A percentile compares a stretch with the other conserved stretches of the same genome.
phyloP scores from a whole-genome alignment of 2,888 invertebrate genomes.

The Disparrhopalites patrizii region DNA sequence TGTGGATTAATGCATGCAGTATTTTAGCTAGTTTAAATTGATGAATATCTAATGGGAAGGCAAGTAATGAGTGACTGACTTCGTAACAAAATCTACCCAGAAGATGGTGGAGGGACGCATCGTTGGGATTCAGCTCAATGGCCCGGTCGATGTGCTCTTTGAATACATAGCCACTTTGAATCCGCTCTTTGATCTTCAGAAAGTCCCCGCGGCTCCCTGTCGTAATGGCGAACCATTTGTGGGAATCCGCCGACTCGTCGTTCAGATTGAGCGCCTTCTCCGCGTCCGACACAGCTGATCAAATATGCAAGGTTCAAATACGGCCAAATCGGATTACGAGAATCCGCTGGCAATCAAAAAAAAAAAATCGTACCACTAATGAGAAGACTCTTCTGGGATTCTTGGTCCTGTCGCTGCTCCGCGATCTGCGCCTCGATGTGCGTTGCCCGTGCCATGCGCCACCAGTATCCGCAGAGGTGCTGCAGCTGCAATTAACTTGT shows the following conservation, averaged over 20 bases:
- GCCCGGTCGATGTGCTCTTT: constrained; percentile 66
- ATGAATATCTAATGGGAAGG: too few relatives aligned
- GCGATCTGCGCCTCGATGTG: constrained; percentile 51
- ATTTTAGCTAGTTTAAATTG: too few relatives aligned
- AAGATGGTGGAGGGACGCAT: constrained; percentile 63
- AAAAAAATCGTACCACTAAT: constrained; percentile 1
- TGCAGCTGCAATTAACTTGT: constrained; percentile 36
- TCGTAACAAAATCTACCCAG: constrained; percentile 67
- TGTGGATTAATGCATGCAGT: neutral
- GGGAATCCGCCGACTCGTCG: constrained; percentile 58
- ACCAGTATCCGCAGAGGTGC: constrained; percentile 52
- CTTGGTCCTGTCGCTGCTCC: constrained; percentile 15
- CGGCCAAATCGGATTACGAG: neutral
- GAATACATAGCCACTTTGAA: constrained; percentile 62
- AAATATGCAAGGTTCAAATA: neutral
- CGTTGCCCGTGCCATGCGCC: constrained; percentile 54
- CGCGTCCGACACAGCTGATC: constrained; percentile 59
- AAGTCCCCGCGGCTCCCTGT: constrained; percentile 59
- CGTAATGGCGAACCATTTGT: constrained; percentile 71
- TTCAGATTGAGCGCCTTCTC: constrained; percentile 57
- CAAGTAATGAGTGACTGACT: constrained; percentile 52
- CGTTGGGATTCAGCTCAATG: constrained; percentile 59
- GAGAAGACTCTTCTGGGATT: constrained; percentile 14
- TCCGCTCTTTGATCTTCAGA: constrained; percentile 61
- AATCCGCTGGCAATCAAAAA: neutral